These are phyloP conservation scores for Garra rufa DNA, from an alignment of 2,113 vertebrate genomes.

Conservation along the genomic window DNA sequence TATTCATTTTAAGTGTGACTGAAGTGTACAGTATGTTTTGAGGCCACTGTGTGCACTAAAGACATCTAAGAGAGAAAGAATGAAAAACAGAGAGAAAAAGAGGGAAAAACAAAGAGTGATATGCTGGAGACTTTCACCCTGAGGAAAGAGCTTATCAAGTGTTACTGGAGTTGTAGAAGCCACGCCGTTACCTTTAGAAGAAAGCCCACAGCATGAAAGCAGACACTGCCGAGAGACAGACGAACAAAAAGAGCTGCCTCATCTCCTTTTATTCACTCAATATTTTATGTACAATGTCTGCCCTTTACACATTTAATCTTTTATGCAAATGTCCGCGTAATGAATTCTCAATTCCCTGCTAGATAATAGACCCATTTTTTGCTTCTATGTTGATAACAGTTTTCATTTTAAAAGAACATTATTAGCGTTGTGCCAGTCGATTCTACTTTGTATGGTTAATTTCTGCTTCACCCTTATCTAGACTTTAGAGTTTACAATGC, in stretches of 20 bases:
- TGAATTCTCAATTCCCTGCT: constrained; percentile 11
- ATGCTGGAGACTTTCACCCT: constrained; percentile 15
- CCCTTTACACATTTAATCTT: constrained; percentile 5
- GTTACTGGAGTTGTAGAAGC: neutral
- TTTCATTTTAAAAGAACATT: neutral
- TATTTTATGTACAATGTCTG: constrained; percentile 6
- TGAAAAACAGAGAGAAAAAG: neutral
- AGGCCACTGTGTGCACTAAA: neutral
- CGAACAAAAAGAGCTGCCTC: constrained; percentile 3
- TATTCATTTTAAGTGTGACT: neutral
- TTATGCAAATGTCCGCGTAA: neutral
- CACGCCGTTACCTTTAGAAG: constrained; percentile 3
- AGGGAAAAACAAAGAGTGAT: neutral
- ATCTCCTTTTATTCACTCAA: neutral
- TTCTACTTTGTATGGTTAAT: neutral
- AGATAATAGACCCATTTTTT: neutral
- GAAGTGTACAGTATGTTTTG: neutral
- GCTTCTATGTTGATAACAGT: neutral
- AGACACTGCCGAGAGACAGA: constrained; percentile 4
- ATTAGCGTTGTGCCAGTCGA: neutral
- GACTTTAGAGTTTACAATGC: constrained; percentile 38
- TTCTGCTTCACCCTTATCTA: constrained; percentile 21
- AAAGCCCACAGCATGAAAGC: constrained; percentile 40
- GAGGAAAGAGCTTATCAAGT: constrained; percentile 14
- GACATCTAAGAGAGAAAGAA: neutral